These are phyloP conservation scores for Tragelaphus buxtoni DNA, from an alignment of 2,113 vertebrate species.

Conservation along the genomic window DNA sequence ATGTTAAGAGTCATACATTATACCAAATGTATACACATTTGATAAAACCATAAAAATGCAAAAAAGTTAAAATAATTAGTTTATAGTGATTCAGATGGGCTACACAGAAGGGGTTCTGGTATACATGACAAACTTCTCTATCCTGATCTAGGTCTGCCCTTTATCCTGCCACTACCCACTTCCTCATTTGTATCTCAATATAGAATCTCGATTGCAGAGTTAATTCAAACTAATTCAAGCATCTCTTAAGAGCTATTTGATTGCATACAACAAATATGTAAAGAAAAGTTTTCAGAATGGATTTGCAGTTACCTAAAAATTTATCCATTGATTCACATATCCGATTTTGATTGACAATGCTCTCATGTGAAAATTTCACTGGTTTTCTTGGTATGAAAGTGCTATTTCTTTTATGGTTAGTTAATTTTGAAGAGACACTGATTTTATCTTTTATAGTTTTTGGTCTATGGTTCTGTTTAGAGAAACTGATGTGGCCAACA, in stretches of 20 bases:
- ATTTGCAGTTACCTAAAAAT: conserved; percentile 83
- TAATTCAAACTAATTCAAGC: not conserved
- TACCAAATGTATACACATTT: not conserved
- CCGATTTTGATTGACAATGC: conserved; percentile 25
- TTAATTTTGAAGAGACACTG: conserved; percentile 40
- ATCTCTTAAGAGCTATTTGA: not conserved
- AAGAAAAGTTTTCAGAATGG: conserved; percentile 4
- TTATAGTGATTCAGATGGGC: not conserved
- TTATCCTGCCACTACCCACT: not conserved
- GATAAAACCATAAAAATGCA: not conserved
- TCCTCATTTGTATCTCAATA: not conserved
- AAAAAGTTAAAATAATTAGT: not conserved
- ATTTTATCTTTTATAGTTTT: conserved; percentile 54
- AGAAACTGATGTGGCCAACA: conserved; percentile 51
- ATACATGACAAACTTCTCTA: not conserved
- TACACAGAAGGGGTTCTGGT: not conserved
- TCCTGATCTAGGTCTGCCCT: not conserved
- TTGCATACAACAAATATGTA: conserved; percentile 27
- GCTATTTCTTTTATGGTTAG: conserved; percentile 10
- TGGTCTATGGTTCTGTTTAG: conserved; percentile 16
- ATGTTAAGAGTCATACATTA: not conserved
- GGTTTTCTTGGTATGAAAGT: conserved; percentile 29
- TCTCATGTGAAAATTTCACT: conserved; percentile 40
- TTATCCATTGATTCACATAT: conserved; percentile 79
- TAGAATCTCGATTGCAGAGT: not conserved